Base-by-base conservation (phyloP, 1,140 invertebrate species). In the Ectropis grisescens region DNA sequence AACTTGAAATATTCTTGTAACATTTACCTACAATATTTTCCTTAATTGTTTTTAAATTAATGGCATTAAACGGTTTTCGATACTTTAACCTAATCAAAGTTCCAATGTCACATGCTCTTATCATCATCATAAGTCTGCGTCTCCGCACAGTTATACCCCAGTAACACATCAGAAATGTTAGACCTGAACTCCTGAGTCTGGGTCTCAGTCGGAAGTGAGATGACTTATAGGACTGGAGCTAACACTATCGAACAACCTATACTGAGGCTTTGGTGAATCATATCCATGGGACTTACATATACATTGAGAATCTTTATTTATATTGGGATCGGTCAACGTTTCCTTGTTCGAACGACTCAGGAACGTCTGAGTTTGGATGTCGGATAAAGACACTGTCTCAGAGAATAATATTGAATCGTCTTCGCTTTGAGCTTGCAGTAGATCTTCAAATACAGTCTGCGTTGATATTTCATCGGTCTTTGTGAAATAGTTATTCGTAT, bases 331-430 rank as follows among this genome's bases (percentile, higher is more conserved):
- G 1, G 62, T 75, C 0, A 62, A 30, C 0, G 70, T 80, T 12
- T 67, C 56, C 33, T 79, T 79, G 13, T 75, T 57, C 0, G 57
- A 71, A 0, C 52, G 44, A 26, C 50, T 64, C 0, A 71, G 62
- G 24, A 67, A 59, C 0, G 75, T 80, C 14, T 80, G 75, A 1
- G 75, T 80, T 32, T 80, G 75, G 8, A 76, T 80, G 32, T 80
- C 71, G 0, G 69, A 76, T 1, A 75, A 24, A 0, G 69, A 72
- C 0, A 76, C 70, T 0, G 54, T 55, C 40, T 74, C 68, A 0
- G 64, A 64, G 22, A 58, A 70, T 12, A 64, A 78, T n/a, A 79
- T 51, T 0, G 59, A 60, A 0, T 72, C 65, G 3, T 80, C 75
- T 25, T 78, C 75, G 11, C 58, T 68, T 11, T 69, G 58, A 0